Conservation (phyloP, 1,140 invertebrate genomes). For the Fopius arisanus region DNA sequence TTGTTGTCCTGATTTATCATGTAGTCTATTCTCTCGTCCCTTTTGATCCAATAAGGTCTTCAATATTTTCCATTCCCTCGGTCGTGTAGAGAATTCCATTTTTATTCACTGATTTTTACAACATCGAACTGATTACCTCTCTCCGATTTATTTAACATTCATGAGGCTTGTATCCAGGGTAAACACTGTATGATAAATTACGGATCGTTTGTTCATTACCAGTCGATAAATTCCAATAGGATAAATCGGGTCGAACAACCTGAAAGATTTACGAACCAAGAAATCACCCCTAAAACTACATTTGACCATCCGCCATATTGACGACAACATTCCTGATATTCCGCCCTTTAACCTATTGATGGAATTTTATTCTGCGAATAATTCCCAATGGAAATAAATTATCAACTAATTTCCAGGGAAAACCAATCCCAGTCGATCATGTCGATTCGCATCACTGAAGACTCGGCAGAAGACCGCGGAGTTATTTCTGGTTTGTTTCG, state of each 20-base stretch:
- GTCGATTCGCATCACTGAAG: not conserved
- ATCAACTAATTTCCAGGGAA: not conserved
- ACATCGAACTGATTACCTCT: too few species aligned
- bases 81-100: too few species aligned
- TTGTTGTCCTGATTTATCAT: too few species aligned
- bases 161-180: not conserved
- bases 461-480: not conserved
- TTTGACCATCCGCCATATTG: not conserved
- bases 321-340: not conserved
- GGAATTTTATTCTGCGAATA: too few species aligned
- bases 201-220: not conserved
- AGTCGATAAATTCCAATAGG: not conserved
- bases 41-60: too few species aligned
- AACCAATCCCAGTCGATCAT: not conserved
- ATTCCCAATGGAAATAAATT: too few species aligned
- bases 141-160: not conserved
- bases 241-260: not conserved
- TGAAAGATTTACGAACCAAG: not conserved
- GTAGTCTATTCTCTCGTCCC: too few species aligned
- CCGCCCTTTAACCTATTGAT: not conserved
- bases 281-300: not conserved
- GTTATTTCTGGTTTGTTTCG: not conserved
- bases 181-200: not conserved
- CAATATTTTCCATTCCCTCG: too few species aligned
- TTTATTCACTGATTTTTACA: too few species aligned